Evolutionary conservation across 2,888 invertebrate species (phyloP), one percentile per base, ranked within the genome.

Genomic region (Sarcophaga subvicina): DNA sequence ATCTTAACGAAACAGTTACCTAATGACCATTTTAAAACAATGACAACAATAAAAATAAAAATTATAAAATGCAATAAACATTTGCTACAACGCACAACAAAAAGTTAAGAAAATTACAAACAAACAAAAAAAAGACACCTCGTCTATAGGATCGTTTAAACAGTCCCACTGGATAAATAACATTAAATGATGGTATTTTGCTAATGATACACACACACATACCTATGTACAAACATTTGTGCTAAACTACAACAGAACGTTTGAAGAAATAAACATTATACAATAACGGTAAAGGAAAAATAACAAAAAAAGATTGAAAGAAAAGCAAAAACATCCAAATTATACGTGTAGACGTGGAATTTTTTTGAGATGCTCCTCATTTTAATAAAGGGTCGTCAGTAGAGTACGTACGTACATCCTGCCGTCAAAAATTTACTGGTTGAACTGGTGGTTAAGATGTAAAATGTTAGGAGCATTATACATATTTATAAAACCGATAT

Each of bases 81-180:
- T 73, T 80, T 71, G 78, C 62, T 67, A 72, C 20, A 45, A 78
- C 14, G 37, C n/a, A 54, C 27, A 59, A 73, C 37, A 60, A 70
- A 80, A 79, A 64, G n/a, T 75, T 75, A 49, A 73, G 71, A 77
- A 77, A 72, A 80, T 80, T 72, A 77, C 25, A 22, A 22, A 22
- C 71, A 49, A 14, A 49, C 14, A 49, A 49, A 14, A 11, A 11
- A 54, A 54, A 73, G 81, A 81, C 77, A 77, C 77, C 63, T 77
- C 67, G 25, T 80, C 76, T 72, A 69, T 63, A 69, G 69, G 63
- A 82, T 64, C 47, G 60, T 82, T 79, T 79, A 54, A 82, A 79
- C 75, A 66, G 60, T 83, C 83, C 80, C 80, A 47, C 72, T 76
- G 86, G 83, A 86, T 83, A 80, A 86, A 83, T 86, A 83, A 86